Conservation (phyloP, 2,797 vertebrate genomes). For the Pantherophis alleghaniensis region DNA sequence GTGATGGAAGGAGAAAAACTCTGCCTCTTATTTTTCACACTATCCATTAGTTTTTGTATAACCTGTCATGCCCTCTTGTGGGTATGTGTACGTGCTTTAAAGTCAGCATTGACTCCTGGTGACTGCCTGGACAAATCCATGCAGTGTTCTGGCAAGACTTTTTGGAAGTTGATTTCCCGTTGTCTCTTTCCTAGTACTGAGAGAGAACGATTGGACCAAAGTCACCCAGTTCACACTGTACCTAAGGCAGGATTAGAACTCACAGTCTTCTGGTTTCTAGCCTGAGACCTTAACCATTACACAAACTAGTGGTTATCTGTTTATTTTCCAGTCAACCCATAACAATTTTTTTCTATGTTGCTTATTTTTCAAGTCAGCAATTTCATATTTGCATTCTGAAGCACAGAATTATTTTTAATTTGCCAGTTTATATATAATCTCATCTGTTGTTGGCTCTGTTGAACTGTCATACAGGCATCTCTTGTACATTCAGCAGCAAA, state of each 20-base stretch:
- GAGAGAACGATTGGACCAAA: neutral
- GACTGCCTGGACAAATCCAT: neutral
- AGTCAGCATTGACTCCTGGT: neutral
- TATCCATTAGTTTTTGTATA: neutral
- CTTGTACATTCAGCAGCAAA: neutral
- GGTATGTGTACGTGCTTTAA: neutral
- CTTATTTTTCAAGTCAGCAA: neutral
- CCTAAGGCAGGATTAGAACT: neutral
- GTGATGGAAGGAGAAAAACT: neutral
- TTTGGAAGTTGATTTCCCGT: neutral
- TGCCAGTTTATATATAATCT: neutral
- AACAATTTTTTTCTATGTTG: neutral
- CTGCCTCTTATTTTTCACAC: neutral
- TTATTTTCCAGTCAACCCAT: neutral
- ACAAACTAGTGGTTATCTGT: neutral
- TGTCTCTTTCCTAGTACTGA: neutral
- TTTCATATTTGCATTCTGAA: neutral
- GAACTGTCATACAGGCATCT: neutral
- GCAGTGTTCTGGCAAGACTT: neutral
- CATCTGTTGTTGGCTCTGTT: neutral
- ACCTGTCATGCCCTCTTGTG: neutral
- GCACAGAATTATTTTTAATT: neutral
- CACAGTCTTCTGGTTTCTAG: neutral
- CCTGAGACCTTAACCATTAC: neutral
- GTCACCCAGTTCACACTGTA: neutral